A percentile compares a stretch with the other conserved stretches of the same genome.
These are phyloP conservation scores for Pelochelys cantorii DNA, from an alignment of 2,797 vertebrate species.

Conservation along the genomic window DNA sequence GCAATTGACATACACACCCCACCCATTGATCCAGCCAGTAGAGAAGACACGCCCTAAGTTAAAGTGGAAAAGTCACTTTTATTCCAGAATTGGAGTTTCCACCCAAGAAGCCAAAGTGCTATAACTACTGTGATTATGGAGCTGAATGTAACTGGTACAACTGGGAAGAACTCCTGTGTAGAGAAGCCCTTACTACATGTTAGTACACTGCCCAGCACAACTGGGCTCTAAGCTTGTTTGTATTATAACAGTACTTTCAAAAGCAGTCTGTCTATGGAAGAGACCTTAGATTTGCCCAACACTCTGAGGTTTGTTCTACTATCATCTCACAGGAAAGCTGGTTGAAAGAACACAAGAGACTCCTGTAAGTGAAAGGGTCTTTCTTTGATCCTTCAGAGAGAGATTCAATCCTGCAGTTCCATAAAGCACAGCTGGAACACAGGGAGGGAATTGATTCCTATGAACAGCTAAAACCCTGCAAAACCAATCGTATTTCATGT, in stretches of 20 bases:
- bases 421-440: neutral
- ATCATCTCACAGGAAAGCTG: neutral
- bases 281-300: neutral
- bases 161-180: neutral
- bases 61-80: neutral
- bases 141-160: neutral
- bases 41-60: neutral
- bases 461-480: neutral
- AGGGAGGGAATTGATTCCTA: neutral
- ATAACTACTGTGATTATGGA: neutral
- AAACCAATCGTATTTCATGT: neutral
- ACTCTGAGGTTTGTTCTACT: neutral
- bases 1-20: too few relatives aligned
- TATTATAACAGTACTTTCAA: neutral
- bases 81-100: neutral
- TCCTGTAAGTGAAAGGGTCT: neutral
- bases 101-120: neutral
- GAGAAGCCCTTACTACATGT: neutral
- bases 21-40: too few relatives aligned
- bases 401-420: neutral
- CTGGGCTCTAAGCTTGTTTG: neutral
- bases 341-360: neutral
- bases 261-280: neutral
- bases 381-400: neutral
- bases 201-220: neutral